Evolutionary conservation across 2,113 vertebrate genomes (phyloP), one percentile per base, ranked within the genome.

Genomic region (Cichladusa arquata): DNA sequence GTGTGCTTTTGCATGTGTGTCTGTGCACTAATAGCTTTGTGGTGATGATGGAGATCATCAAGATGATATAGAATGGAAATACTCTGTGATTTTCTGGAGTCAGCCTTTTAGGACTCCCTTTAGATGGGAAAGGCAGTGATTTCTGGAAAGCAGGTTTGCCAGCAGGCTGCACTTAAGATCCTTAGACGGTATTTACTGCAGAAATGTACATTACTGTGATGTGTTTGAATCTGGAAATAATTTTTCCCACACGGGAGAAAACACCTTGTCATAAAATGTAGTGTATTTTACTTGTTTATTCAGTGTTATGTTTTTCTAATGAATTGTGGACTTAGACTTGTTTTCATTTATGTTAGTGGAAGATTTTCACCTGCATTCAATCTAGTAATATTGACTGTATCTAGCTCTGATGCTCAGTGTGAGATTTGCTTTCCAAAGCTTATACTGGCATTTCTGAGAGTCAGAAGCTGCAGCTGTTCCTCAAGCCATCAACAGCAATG

Each of bases 31-130:
- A 92, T 76, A 95, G 89, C 51, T 93, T 91, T 95, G 86, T 28
- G 69, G 94, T 92, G 91, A 89, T 96, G 96, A 95, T 51, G 64
- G 96, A 95, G 90, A 90, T 77, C 87, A 90, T 93, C 94, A 95
- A 95, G 93, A 96, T 90, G 93, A 96, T 88, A 90, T 29, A 86
- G 85, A 92, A 88, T 81, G 93, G 94, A 94, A 97, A 94, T 69
- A 93, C n/a, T 54, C 44, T 86, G 64, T 71, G 92, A 95, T 94
- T 95, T 96, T 96, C 82, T 92, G 82, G 64, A 97, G 90, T 81
- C 78, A 86, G 74, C 47, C 56, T 92, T 90, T 95, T 87, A 91
- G 51, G 85, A 82, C 34, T 73, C 64, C 57, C 65, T 96, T 88
- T 67, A 79, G 72, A 90, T 65, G 53, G 56, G 80, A 74, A 88